A percentile compares a stretch with the other conserved stretches of the same genome.
Evolutionary conservation across 2,888 invertebrate species (phyloP).

Genomic region (Cryptophagus acutangulus): DNA sequence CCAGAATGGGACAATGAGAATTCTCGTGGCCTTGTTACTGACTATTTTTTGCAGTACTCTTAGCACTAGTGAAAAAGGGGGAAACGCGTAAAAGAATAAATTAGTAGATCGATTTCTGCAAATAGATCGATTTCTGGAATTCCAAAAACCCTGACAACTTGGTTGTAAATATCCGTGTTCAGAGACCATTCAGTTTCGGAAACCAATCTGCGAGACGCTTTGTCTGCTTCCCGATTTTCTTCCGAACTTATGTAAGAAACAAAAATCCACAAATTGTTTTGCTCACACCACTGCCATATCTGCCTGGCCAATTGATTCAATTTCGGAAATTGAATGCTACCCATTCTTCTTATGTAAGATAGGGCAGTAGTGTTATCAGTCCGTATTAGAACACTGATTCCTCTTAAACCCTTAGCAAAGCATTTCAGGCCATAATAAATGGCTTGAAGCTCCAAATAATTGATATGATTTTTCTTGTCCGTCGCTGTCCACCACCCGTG

Average conservation of each 20-base stretch:
- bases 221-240: conserved; percentile 18
- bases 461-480: conserved; percentile 19
- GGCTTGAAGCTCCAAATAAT: conserved; percentile 23
- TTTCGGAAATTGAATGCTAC: conserved; percentile 20
- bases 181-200: conserved; percentile 14
- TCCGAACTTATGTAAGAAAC: conserved; percentile 18
- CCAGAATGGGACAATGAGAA: conserved; percentile 32
- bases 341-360: conserved; percentile 23
- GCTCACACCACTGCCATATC: conserved; percentile 26
- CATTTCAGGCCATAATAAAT: conserved; percentile 20
- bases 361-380: conserved; percentile 21
- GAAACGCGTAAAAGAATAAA: conserved; percentile 24
- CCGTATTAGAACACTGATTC: conserved; percentile 18
- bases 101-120: conserved; percentile 26
- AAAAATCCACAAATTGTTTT: conserved; percentile 8
- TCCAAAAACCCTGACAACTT: conserved; percentile 14
- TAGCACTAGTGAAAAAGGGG: conserved; percentile 14
- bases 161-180: conserved; percentile 3
- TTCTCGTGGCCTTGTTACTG: conserved; percentile 26
- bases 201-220: conserved; percentile 5
- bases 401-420: conserved; percentile 18
- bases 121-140: conserved; percentile 27
- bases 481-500: conserved; percentile 19
- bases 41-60: conserved; percentile 6
- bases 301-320: conserved; percentile 21